Evolutionary conservation across 1,140 invertebrate species (phyloP).

Genomic region (Drosophila saltans): DNA sequence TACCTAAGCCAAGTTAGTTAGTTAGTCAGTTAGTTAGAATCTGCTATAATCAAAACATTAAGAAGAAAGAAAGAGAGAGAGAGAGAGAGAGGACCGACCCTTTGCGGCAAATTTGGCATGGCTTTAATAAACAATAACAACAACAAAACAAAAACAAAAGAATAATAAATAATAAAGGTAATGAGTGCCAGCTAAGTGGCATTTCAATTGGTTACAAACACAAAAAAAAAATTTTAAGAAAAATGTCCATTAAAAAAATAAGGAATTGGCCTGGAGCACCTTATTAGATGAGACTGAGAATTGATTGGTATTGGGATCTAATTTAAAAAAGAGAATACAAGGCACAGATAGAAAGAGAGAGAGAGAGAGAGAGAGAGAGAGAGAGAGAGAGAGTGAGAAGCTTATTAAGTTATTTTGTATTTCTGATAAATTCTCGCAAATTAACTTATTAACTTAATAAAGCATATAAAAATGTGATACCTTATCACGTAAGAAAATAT

Average conservation of each 20-base stretch:
- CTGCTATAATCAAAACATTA: constrained; percentile 72
- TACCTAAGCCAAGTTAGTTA: constrained; percentile 19
- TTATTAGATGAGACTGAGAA: constrained; percentile 36
- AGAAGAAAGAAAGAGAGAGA: no score
- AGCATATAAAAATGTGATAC: background rate
- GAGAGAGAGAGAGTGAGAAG: background rate
- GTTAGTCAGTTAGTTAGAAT: constrained; percentile 41
- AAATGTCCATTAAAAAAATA: background rate
- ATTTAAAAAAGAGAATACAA: constrained; percentile 16
- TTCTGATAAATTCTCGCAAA: background rate
- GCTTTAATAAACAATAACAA: constrained; percentile 54
- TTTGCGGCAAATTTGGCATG: constrained; percentile 67
- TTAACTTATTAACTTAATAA: constrained; percentile 2
- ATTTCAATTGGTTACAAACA: constrained; percentile 34
- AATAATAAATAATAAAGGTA: constrained; percentile 36
- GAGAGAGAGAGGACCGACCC: constrained; percentile 17
- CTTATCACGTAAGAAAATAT: background rate
- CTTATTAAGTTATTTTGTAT: background rate
- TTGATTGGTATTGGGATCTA: constrained; percentile 38
- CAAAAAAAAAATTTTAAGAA: background rate
- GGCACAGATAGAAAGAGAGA: background rate
- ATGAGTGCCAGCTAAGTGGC: constrained; percentile 40
- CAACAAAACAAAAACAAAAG: no score
- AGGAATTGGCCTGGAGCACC: constrained; percentile 14
- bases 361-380: background rate